Percentiles rank a stretch among this genome's conserved stretches.
These are phyloP conservation scores for Oreohelix idahoensis DNA, from an alignment of 1,140 invertebrate genomes.

Conservation along the genomic window DNA sequence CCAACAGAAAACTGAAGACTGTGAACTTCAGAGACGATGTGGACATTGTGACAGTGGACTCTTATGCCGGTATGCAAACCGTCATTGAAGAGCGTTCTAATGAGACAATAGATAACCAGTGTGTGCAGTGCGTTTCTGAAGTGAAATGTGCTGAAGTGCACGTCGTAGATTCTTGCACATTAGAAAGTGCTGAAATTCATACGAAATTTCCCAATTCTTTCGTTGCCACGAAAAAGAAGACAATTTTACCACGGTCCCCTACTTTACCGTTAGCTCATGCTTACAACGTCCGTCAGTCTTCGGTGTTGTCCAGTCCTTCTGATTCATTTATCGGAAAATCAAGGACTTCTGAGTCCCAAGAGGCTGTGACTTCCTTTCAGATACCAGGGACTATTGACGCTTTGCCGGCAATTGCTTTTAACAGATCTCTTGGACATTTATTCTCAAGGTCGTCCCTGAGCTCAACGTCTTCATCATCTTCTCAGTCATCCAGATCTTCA, in stretches of 20 bases:
- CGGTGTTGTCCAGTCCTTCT: not conserved
- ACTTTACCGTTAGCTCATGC: not conserved
- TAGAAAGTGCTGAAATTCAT: conserved; percentile 10
- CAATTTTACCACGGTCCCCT: not conserved
- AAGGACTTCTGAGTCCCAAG: not conserved
- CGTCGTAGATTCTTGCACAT: not conserved
- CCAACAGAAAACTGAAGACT: conserved; percentile 7
- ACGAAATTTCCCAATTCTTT: conserved; percentile 41
- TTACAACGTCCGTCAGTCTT: not conserved
- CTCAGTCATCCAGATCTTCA: conserved; percentile 25
- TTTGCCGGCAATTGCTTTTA: not conserved
- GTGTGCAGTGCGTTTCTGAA: not conserved
- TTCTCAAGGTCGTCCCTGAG: conserved; percentile 17
- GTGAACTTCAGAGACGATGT: conserved; percentile 33
- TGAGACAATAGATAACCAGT: not conserved
- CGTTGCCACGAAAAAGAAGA: conserved; percentile 24
- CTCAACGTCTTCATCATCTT: conserved; percentile 21
- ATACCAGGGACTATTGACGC: not conserved
- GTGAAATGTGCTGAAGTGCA: not conserved
- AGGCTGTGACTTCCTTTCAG: conserved; percentile 14
- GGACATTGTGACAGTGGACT: not conserved
- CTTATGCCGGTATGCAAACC: not conserved
- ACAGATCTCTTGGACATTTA: not conserved
- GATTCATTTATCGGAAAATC: not conserved
- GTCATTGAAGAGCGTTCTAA: conserved; percentile 13